Percentiles rank a stretch among this genome's conserved stretches.
phyloP scores from a whole-genome alignment of 2,113 vertebrate genomes.

The Melanocharis versteri region DNA sequence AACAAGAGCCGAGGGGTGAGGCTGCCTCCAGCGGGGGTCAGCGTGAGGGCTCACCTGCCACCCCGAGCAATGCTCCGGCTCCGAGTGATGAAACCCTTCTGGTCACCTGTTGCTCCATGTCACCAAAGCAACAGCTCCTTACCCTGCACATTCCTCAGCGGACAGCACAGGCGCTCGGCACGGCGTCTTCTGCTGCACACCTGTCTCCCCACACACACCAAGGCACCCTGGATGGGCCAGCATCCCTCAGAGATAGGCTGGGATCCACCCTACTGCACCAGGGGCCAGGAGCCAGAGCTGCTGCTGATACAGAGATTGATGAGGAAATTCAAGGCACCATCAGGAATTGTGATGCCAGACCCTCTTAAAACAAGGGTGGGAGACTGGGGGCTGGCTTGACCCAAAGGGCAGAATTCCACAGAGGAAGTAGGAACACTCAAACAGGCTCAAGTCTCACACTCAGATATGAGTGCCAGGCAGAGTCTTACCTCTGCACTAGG shows the following conservation, averaged over 20 bases:
- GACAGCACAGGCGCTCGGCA: not conserved
- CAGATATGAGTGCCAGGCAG: not conserved
- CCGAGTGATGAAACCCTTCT: not conserved
- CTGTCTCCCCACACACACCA: not conserved
- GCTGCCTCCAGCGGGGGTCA: not conserved
- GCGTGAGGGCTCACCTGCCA: not conserved
- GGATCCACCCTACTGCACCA: not conserved
- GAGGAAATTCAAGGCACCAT: not conserved
- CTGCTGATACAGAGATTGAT: not conserved
- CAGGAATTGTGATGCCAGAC: not conserved
- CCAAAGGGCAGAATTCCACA: not conserved
- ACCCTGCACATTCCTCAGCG: not conserved
- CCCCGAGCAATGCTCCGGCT: not conserved
- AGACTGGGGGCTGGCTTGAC: not conserved
- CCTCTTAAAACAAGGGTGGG: not conserved
- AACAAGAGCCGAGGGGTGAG: not conserved
- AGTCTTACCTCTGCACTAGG: not conserved
- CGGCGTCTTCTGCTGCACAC: not conserved
- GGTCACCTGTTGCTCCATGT: conserved; percentile 11
- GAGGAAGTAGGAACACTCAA: not conserved
- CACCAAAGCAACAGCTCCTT: not conserved
- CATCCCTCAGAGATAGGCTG: accelerated
- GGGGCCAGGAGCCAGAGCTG: not conserved
- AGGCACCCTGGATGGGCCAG: not conserved
- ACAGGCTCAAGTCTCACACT: not conserved